Evolutionary conservation across 2,797 vertebrate species (phyloP), one percentile per base, ranked within the genome.

Genomic region (Lycodopsis pacificus): DNA sequence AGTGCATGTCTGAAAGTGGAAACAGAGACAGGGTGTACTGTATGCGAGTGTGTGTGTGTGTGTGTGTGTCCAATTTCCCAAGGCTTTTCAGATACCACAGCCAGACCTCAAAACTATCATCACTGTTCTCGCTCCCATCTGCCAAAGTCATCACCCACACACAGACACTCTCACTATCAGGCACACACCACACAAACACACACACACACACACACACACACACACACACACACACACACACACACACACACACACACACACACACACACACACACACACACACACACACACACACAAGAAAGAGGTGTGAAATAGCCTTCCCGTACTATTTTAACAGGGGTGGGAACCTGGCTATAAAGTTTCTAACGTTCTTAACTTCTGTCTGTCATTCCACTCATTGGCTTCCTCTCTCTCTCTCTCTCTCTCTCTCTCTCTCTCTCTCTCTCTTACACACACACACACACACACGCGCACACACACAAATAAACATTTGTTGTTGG

Each of bases 21-120:
- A 91, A 89, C 85, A 86, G 86, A 88, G 80, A 85, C 81, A 69
- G 77, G 25, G 79, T 88, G 86, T 85, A 73, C 81, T 78, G 86
- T 76, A 84, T 83, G 85, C 71, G 79, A 79, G 77, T 76, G 86
- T 84, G 82, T 77, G 81, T 77, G 86, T 84, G 82, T 77, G 81
- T 77, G 77, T 76, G 86, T 82, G 82, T 76, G 88, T 93, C 85
- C 84, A 88, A 71, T 91, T 92, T 93, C 91, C 88, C 83, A 84
- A 84, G 84, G 82, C 85, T 86, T 90, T 91, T 86, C 86, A 91
- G 86, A 92, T 89, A 90, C 89, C 90, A 91, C 77, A 91, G 88
- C 87, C 90, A 92, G 92, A 86, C 90, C 89, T 90, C 90, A 86
- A 91, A 94, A 92, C 89, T 89, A 93, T 93, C 91, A 93, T 88